Evolutionary conservation across 2,888 invertebrate genomes (phyloP), one percentile per base, ranked within the genome.

Genomic region (Drosophila tripunctata): DNA sequence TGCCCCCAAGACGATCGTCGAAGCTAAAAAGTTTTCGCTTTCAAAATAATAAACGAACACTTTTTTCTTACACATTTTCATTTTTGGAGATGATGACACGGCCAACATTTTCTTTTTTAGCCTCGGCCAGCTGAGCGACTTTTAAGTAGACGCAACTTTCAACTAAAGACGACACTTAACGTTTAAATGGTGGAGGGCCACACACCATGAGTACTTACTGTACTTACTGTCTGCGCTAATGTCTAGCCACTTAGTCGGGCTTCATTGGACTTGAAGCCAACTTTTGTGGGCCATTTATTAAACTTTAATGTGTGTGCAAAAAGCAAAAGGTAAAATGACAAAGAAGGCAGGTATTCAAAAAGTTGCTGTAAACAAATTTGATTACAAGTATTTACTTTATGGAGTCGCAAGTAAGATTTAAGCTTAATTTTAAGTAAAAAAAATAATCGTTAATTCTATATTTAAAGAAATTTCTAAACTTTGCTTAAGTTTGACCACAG

Each of bases 111-210:
- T 51, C n/a, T 65, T 27, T 51, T 27, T 64, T 27, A 14, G 19
- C 24, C 15, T 27, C 19, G 33, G 12, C 21, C 57, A 67, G 72
- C 64, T 68, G 60, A 55, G 44, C 52, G 36, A 22, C 61, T 65
- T 58, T 62, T 75, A 78, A 83, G 78, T 75, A 73, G 84, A 73
- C 78, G 84, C 57, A 66, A 83, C 83, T 83, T 67, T 67, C 50
- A 67, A 44, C 57, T 66, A 58, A 67, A 50, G 75, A 56, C 19
- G 58, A 62, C 67, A 57, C 56, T 67, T 75, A 67, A 60, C 67
- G 60, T 12, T 56, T 70, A 70, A 75, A 60, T 65, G 52, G 40
- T 60, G 60, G 52, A 50, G 14, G 4, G 27, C 27, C 41, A n/a
- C 27, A 24, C 38, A 30, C 40, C 38, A 19, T 24, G 36, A 44